Evolutionary conservation across 1,140 invertebrate genomes (phyloP), one percentile per base, ranked within the genome.

Genomic region (Oscheius sp.): DNA sequence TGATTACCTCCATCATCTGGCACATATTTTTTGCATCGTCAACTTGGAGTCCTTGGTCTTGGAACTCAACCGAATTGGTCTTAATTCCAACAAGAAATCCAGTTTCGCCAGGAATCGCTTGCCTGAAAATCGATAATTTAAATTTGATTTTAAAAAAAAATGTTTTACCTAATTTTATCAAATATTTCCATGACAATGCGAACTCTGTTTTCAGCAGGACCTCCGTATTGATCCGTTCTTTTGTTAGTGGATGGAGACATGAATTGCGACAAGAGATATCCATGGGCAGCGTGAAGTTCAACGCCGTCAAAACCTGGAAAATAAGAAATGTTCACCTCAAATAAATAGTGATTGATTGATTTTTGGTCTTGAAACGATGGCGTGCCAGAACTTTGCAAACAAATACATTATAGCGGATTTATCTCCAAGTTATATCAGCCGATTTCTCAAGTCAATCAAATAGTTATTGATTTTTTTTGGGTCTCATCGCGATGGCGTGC

Each of bases 271-370:
- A 82, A 28, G 0, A 82, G 73, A 58, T 82, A 82, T 18, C 80
- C 80, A 64, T 82, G 79, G n/a, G 81, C 80, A n/a, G 63, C 80
- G 58, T 82, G 80, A 15, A 83, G 59, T 67, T 80, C 23, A 34
- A 79, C 58, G 2, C 79, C 79, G 64, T 81, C 79, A 28, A 79
- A 81, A 31, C 78, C 76, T 73, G 18, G 31, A 78, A 71, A 78
- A n/a, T n/a, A n/a, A n/a, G n/a, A n/a, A n/a, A n/a, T n/a, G n/a
- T n/a, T n/a, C n/a, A n/a, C n/a, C n/a, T n/a, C n/a, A n/a, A n/a
- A n/a, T n/a, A n/a, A n/a, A n/a, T n/a, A n/a, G n/a, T n/a, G n/a
- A n/a, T n/a, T n/a, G n/a, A n/a, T n/a, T n/a, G n/a, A n/a, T n/a
- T n/a, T n/a, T n/a, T n/a, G n/a, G n/a, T n/a, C n/a, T n/a, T n/a